Evolutionary conservation across 2,113 vertebrate genomes (phyloP).

Genomic region (Scomber colias): DNA sequence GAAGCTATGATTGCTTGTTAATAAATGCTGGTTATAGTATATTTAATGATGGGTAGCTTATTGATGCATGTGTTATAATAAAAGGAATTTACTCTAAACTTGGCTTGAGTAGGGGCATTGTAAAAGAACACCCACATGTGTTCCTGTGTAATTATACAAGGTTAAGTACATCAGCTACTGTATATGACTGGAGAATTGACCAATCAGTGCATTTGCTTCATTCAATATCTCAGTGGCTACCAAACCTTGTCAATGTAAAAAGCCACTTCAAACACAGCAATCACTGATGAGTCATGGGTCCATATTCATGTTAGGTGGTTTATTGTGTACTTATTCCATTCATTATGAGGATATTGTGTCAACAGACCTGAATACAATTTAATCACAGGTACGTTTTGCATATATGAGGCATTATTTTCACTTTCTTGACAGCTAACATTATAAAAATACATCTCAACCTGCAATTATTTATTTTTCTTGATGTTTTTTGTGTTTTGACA

Average conservation of each 20-base stretch:
- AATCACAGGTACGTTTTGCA: conserved; percentile 1
- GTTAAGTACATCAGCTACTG: neutral
- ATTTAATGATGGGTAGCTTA: neutral
- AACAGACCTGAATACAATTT: conserved; percentile 30
- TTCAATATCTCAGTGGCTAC: neutral
- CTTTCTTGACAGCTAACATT: neutral
- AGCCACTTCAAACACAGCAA: neutral
- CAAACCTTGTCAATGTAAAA: neutral
- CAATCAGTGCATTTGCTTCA: neutral
- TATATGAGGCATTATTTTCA: neutral
- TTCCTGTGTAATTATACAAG: neutral
- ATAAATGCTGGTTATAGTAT: neutral
- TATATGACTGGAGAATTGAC: neutral
- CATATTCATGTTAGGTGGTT: neutral
- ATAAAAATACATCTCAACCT: neutral
- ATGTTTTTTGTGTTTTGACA: neutral
- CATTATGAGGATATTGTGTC: conserved; percentile 15
- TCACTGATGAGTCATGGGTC: conserved; percentile 2
- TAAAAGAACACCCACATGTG: neutral
- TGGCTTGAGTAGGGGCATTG: neutral
- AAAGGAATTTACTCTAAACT: neutral
- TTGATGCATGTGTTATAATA: neutral
- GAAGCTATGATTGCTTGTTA: neutral
- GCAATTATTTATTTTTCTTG: neutral
- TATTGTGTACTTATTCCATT: conserved; percentile 8